Evolutionary conservation across 2,888 invertebrate genomes (phyloP).

Genomic region (Halictus ligatus): DNA sequence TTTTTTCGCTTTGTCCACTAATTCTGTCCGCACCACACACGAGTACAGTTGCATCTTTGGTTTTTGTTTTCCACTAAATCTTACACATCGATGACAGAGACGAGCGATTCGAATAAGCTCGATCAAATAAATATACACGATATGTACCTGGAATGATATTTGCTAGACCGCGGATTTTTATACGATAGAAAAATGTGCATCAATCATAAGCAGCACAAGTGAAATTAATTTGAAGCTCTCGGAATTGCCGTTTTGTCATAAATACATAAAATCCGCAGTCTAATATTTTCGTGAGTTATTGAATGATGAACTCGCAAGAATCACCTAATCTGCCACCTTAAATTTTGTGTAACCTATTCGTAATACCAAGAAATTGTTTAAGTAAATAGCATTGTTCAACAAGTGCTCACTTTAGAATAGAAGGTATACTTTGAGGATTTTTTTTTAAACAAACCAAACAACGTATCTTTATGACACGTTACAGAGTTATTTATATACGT

Average conservation of each 20-base stretch:
- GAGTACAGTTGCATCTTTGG: constrained; percentile 48
- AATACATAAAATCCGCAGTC: not conserved
- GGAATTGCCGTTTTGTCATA: not conserved
- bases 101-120: not conserved
- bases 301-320: not conserved
- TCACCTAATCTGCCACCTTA: not conserved
- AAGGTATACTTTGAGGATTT: not conserved
- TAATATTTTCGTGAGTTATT: not conserved
- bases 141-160: constrained; percentile 37
- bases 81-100: constrained; percentile 13
- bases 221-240: not conserved
- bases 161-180: not conserved
- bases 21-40: constrained; percentile 23
- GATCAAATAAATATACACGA: constrained; percentile 25
- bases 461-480: not conserved
- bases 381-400: not conserved
- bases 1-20: not conserved
- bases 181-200: not conserved
- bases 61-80: constrained; percentile 26
- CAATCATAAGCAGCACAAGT: not conserved
- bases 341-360: not conserved
- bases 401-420: not conserved
- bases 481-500: not conserved
- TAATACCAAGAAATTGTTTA: not conserved
- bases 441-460: not conserved